Base-by-base conservation (phyloP, 1,140 invertebrate genomes). In the Psix sp. region DNA sequence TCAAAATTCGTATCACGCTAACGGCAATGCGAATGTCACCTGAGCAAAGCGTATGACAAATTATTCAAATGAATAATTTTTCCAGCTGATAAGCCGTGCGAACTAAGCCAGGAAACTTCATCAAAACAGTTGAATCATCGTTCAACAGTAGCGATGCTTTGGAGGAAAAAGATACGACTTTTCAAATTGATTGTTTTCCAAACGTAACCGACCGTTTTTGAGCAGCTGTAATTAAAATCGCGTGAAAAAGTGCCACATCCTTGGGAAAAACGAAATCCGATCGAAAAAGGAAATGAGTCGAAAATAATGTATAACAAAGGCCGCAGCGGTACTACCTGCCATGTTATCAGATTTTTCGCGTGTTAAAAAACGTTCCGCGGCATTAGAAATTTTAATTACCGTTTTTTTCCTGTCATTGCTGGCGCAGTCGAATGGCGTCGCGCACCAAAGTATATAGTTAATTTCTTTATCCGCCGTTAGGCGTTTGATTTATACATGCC, bases 321-420 rank as follows among this genome's bases (percentile, higher is more conserved):
- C 40, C 1, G 40, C 36, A 16, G 14, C 26, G 14, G 36, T 9
- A 31, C 31, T 2, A 33, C 20, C 21, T 36, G 36, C 0, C 20
- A 16, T 6, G 7, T 45, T 57, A 57, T 57, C 52, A 26, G 31
- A 38, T 38, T 33, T 17, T 45, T 45, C 17, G 36, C 40, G 29
- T 57, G 11, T 57, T 16, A 15, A 33, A 57, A 45, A 36, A 6
- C 9, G 36, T 39, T n/a, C n/a, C n/a, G n/a, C n/a, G n/a, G n/a
- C n/a, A 45, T 57, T 57, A 57, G 40, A 57, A 43, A 45, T 43
- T 35, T 57, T 46, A 60, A 60, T 60, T 39, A 15, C 16, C 21
- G 10, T 4, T 46, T 60, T 60, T 57, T 60, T n/a, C n/a, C n/a
- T n/a, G n/a, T n/a, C n/a, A n/a, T n/a, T n/a, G n/a, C n/a, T n/a